These are phyloP conservation scores for Tiliacea citrago DNA, from an alignment of 2,888 invertebrate species.

Conservation along the genomic window DNA sequence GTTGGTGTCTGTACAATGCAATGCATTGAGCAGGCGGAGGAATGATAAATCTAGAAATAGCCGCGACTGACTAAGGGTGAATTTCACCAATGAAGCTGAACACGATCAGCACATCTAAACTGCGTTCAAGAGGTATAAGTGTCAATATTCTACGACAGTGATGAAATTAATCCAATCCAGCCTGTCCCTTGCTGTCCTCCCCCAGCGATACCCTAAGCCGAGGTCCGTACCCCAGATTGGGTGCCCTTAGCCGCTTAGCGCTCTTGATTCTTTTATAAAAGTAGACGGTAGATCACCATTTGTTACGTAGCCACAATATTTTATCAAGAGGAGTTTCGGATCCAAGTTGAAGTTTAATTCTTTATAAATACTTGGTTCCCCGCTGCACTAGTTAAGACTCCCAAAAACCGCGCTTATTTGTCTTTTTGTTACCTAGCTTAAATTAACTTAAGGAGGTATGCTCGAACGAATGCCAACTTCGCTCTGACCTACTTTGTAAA, in stretches of 20 bases:
- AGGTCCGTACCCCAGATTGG: too few relatives aligned
- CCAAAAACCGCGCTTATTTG: constrained; percentile 48
- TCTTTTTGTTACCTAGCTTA: constrained; percentile 49
- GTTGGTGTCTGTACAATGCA: too few relatives aligned
- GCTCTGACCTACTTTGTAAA: constrained; percentile 57
- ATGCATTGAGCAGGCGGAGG: background rate
- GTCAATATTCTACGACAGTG: too few relatives aligned
- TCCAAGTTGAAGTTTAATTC: background rate
- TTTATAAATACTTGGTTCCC: constrained; percentile 13
- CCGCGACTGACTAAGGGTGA: background rate
- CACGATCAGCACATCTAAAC: background rate
- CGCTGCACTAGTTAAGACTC: constrained; percentile 11
- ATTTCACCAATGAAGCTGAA: background rate
- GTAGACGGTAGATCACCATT: background rate
- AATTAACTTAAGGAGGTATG: constrained; percentile 56
- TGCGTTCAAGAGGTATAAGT: too few relatives aligned
- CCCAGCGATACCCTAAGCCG: too few relatives aligned
- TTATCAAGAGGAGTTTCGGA: background rate
- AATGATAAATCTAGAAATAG: background rate
- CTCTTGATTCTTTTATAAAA: background rate
- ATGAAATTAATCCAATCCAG: too few relatives aligned
- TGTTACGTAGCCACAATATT: background rate
- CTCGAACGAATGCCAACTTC: constrained; percentile 47
- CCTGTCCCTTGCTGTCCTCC: too few relatives aligned
- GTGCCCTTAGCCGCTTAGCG: too few relatives aligned